phyloP scores from a whole-genome alignment of 2,113 vertebrate genomes.

The Girardinichthys multiradiatus region DNA sequence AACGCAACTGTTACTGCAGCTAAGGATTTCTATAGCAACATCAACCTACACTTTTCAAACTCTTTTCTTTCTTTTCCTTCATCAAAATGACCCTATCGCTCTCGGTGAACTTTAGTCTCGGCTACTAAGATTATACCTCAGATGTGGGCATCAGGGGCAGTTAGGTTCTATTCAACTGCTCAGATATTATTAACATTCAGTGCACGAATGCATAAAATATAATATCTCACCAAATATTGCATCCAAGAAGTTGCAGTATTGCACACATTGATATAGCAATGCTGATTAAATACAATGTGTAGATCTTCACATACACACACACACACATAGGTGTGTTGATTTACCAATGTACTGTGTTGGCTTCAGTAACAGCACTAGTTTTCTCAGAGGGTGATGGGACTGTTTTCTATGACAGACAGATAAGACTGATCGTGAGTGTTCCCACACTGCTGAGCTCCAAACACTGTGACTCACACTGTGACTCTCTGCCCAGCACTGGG shows the following conservation, averaged over 20 bases:
- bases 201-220: too few species aligned
- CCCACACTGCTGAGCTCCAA: constrained; percentile 51
- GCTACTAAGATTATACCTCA: too few species aligned
- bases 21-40: not conserved
- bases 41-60: not conserved
- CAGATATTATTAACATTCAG: too few species aligned
- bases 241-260: too few species aligned
- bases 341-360: too few species aligned
- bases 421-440: constrained; percentile 42
- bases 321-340: too few species aligned
- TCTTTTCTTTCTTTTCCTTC: not conserved
- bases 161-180: not conserved
- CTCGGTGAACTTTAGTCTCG: not conserved
- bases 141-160: not conserved
- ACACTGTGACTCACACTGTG: constrained; percentile 53
- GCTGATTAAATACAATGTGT: too few species aligned
- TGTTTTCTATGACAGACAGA: constrained; percentile 20
- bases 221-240: too few species aligned
- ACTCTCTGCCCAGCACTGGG: constrained; percentile 30
- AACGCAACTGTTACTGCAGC: not conserved
- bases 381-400: constrained; percentile 36
- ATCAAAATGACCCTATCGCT: not conserved
- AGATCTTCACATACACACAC: too few species aligned
- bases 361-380: constrained; percentile 26
- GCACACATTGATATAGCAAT: too few species aligned